phyloP scores from a whole-genome alignment of 2,113 vertebrate species.

The Columba janthina region DNA sequence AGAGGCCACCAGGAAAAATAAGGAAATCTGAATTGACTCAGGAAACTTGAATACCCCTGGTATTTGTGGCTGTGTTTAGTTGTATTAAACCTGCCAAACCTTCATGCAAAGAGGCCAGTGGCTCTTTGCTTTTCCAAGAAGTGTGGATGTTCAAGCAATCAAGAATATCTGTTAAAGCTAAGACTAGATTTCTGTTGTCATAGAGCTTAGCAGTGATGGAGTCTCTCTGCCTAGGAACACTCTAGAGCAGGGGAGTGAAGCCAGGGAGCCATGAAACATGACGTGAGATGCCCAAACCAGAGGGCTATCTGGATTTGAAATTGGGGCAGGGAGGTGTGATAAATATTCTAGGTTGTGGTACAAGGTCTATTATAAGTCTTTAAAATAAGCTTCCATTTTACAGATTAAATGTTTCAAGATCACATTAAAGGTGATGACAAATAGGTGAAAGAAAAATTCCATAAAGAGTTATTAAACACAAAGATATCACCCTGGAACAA shows the following conservation, averaged over 20 bases:
- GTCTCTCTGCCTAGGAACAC: background rate
- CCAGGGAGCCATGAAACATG: background rate
- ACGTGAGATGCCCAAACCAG: background rate
- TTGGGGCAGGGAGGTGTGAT: background rate
- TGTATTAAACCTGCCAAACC: background rate
- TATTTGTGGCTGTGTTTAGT: background rate
- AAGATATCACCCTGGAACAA: background rate
- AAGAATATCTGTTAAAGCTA: background rate
- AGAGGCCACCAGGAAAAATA: background rate
- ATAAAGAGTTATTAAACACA: background rate
- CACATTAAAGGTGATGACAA: background rate
- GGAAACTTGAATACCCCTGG: background rate
- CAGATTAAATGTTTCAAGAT: background rate
- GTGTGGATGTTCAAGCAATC: rapidly evolving
- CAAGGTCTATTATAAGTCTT: background rate
- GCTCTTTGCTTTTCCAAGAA: background rate
- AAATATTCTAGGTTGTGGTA: background rate
- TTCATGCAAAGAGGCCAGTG: background rate
- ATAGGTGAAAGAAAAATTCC: background rate
- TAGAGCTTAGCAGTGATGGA: background rate
- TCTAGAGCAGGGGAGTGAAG: background rate
- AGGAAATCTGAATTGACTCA: background rate
- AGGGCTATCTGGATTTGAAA: background rate
- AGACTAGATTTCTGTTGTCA: background rate
- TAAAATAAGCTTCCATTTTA: background rate